A percentile compares a stretch with the other conserved stretches of the same genome.
Conservation (phyloP, 1,140 invertebrate species). For the Spodoptera frugiperda region DNA sequence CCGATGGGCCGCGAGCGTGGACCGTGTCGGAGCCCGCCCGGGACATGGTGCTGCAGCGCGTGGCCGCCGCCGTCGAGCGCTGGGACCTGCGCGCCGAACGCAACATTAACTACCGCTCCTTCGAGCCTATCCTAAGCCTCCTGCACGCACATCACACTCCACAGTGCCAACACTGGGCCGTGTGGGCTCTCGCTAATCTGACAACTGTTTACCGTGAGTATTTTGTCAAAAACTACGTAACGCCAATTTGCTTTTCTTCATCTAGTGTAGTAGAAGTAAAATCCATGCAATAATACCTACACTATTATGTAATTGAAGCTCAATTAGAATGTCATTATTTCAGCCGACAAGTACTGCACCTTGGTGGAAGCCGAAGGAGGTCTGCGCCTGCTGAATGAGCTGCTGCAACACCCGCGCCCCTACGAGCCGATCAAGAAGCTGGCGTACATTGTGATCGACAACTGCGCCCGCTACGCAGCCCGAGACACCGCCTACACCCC, state of each 20-base stretch:
- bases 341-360: constrained; percentile 95
- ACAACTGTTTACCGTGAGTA: constrained; percentile 96
- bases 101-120: constrained; percentile 99
- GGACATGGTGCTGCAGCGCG: constrained; percentile 90
- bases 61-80: constrained; percentile 93
- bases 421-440: constrained; percentile 89
- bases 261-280: too few species aligned
- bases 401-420: constrained; percentile 88
- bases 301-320: background rate
- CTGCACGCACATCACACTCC: constrained; percentile 93
- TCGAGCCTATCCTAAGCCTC: constrained; percentile 95
- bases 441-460: constrained; percentile 89
- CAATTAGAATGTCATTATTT: background rate
- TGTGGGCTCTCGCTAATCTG: constrained; percentile 99
- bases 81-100: constrained; percentile 95
- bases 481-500: constrained; percentile 36
- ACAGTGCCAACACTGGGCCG: constrained; percentile 97
- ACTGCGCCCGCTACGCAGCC: constrained; percentile 82
- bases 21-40: constrained; percentile 90
- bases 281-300: too few species aligned
- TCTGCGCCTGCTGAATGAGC: constrained; percentile 89
- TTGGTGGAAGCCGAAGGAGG: constrained; percentile 95
- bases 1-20: constrained; percentile 95
- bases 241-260: too few species aligned
- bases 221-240: background rate